Base-by-base conservation (phyloP, 2,888 invertebrate species). In the Cheilosia grossa region DNA sequence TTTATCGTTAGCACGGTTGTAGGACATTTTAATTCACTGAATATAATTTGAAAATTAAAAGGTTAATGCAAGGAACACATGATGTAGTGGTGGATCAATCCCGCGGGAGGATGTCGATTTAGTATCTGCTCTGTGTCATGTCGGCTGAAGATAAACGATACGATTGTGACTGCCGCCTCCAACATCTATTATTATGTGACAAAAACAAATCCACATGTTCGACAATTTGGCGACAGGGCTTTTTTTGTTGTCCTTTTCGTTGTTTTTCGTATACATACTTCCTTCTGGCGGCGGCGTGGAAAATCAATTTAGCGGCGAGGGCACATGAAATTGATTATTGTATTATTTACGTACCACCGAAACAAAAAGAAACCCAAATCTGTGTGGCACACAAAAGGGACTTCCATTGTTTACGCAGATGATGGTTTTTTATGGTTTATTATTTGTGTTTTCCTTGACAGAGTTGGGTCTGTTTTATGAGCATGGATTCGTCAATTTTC, bases 181-280 rank as follows among this genome's bases (percentile, higher is more conserved):
- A 9, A 49, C 40, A 40, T 56, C 64, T 40, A 30, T 49, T 73
- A 56, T 56, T 56, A 7, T 74, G 74, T 47, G 74, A 56, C 30
- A 40, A 56, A 74, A 64, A 66, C 74, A 74, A 74, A 66, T 67
- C 59, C 66, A 59, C 58, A 64, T 75, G 67, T 75, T 67, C 75
- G 75, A 75, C 59, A 75, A 67, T 67, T 75, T 67, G 75, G 75
- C 75, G 75, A 67, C 67, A 64, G 19, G 37, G 10, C 47, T 42
- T 30, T 30, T 66, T 64, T 37, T 42, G 64, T 64, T 33, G 27
- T 66, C 58, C 51, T 51, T 66, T 44, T 27, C 15, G n/a, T 15
- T 37, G n/a, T 51, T 40, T 47, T 59, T 58, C n/a, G 24, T 24
- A 42, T 15, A 4, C 40, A 49, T 49, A 19, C 13, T 13, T 44